These are phyloP conservation scores for Corvus hawaiiensis DNA, from an alignment of 2,113 vertebrate genomes.

Conservation along the genomic window DNA sequence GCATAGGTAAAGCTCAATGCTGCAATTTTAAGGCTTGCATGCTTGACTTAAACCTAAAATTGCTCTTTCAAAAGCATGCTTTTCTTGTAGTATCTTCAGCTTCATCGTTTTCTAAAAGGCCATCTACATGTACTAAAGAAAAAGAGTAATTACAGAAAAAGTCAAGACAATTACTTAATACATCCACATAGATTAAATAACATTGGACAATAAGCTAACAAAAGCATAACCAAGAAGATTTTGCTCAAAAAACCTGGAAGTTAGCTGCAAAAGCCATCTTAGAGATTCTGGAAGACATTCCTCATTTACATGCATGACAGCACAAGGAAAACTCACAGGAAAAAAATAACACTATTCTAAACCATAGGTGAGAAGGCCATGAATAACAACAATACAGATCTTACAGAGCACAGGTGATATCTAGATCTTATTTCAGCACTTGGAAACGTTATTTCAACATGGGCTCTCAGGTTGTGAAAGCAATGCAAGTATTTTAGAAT, in stretches of 20 bases:
- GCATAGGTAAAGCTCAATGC: not conserved
- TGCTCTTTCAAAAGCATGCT: not conserved
- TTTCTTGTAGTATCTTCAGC: not conserved
- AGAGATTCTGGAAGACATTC: not conserved
- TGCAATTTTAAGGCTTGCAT: not conserved
- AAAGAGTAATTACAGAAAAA: not conserved
- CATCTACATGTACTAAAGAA: not conserved
- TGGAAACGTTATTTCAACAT: not conserved
- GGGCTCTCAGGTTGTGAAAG: not conserved
- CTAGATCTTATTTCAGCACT: not conserved
- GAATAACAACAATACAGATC: not conserved
- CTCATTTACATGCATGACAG: not conserved
- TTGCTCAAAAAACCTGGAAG: not conserved
- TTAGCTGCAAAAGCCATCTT: not conserved
- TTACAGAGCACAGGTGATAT: not conserved
- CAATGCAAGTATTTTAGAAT: not conserved
- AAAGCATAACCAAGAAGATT: not conserved
- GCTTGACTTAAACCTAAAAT: not conserved
- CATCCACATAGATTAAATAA: not conserved
- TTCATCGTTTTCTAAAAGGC: not conserved
- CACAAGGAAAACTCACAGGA: not conserved
- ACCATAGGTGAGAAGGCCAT: not conserved
- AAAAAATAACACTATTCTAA: not conserved
- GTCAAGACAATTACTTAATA: not conserved
- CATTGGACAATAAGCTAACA: accelerated